Conservation (phyloP, 1,140 invertebrate genomes). For the Neomicropteryx cornuta region DNA sequence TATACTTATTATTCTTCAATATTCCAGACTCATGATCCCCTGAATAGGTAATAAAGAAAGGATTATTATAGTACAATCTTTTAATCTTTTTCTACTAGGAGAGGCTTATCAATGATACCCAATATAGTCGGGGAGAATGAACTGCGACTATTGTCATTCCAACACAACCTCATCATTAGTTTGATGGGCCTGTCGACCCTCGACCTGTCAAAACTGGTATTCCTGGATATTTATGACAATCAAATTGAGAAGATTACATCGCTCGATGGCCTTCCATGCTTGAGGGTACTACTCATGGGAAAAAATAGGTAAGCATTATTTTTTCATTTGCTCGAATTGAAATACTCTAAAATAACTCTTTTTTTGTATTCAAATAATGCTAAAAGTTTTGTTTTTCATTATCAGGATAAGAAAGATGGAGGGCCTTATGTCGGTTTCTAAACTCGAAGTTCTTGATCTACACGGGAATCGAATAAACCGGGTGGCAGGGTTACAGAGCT, state of each 20-base stretch:
- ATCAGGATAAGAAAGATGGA: conserved; percentile 62
- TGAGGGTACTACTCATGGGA: conserved; percentile 77
- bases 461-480: conserved; percentile 78
- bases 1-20: conserved; percentile 2
- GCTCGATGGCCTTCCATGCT: conserved; percentile 59
- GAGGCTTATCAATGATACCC: conserved; percentile 65
- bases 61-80: no score
- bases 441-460: conserved; percentile 80
- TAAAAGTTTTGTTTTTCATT: neutral
- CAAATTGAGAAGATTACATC: conserved; percentile 76
- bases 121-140: conserved; percentile 67
- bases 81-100: conserved; percentile 28
- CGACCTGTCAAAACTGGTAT: conserved; percentile 68
- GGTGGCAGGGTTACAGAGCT: conserved; percentile 39
- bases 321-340: no score
- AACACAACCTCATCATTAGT: conserved; percentile 79
- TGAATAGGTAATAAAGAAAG: no score
- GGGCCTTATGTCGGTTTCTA: conserved; percentile 55
- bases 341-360: no score
- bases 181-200: conserved; percentile 40
- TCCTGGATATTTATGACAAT: conserved; percentile 90
- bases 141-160: conserved; percentile 73
- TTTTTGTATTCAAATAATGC: conserved; percentile 1
- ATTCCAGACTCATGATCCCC: no score
- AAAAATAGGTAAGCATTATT: conserved; percentile 75